A percentile compares a stretch with the other conserved stretches of the same genome.
phyloP scores from a whole-genome alignment of 1,140 invertebrate species.

The Papilio machaon region DNA sequence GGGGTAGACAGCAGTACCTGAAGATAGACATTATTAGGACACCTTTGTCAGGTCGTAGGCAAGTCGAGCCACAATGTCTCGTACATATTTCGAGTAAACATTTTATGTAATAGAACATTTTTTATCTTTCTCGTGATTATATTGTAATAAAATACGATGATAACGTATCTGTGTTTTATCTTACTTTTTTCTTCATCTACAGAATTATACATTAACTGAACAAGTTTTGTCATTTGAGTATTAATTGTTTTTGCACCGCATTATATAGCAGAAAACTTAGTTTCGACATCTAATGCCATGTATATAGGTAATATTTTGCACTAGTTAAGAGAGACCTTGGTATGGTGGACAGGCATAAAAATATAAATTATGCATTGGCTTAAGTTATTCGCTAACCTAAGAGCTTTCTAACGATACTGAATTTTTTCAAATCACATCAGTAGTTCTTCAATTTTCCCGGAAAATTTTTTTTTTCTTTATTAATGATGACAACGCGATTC shows the following conservation, averaged over 20 bases:
- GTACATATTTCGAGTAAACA: slow-evolving; percentile 1
- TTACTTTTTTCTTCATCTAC: not conserved
- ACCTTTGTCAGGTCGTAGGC: not conserved
- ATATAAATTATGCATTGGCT: too few relatives aligned
- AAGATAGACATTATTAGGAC: not conserved
- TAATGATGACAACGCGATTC: not conserved
- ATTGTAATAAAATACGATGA: not conserved
- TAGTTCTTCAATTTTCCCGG: too few relatives aligned
- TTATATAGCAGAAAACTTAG: too few relatives aligned
- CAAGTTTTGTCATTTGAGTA: not conserved
- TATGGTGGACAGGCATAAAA: too few relatives aligned
- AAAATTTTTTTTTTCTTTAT: too few relatives aligned
- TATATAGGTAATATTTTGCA: too few relatives aligned
- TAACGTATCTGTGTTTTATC: not conserved
- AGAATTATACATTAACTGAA: not conserved
- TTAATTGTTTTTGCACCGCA: not conserved
- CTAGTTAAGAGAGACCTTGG: too few relatives aligned
- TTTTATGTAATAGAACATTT: slow-evolving; percentile 6
- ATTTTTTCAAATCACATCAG: too few relatives aligned
- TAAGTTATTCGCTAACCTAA: too few relatives aligned
- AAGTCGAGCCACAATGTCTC: not conserved
- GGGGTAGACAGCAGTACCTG: not conserved
- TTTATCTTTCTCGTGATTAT: not conserved
- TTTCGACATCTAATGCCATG: too few relatives aligned
- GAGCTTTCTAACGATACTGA: too few relatives aligned